A percentile compares a stretch with the other conserved stretches of the same genome.
phyloP scores from a whole-genome alignment of 2,797 vertebrate species.

The Benthosema pterotum region DNA sequence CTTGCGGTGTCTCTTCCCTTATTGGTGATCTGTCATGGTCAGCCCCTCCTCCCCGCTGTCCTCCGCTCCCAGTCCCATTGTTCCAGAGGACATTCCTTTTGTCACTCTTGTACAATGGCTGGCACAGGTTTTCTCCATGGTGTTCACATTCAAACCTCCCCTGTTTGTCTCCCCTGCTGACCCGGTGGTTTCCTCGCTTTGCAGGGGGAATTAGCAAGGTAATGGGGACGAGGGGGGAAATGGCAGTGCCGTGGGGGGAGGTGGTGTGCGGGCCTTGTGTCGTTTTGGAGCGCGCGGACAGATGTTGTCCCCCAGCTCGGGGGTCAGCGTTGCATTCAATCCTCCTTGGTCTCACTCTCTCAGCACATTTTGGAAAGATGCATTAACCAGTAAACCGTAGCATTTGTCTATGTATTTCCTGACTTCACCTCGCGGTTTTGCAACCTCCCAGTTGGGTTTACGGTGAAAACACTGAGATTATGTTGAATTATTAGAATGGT shows the following conservation, averaged over 20 bases:
- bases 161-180: conserved; percentile 71
- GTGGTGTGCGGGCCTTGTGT: conserved; percentile 35
- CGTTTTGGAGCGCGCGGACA: conserved; percentile 45
- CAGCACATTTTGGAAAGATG: conserved; percentile 62
- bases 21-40: conserved; percentile 88
- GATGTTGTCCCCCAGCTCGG: conserved; percentile 54
- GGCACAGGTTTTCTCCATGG: conserved; percentile 64
- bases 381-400: conserved; percentile 67
- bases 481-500: too few relatives aligned
- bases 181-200: conserved; percentile 68
- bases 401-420: conserved; percentile 48
- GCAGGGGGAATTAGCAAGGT: conserved; percentile 63
- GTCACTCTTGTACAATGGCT: conserved; percentile 86
- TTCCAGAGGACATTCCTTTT: conserved; percentile 83
- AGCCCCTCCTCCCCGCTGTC: conserved; percentile 68
- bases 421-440: conserved; percentile 22
- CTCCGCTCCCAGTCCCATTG: conserved; percentile 63
- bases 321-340: conserved; percentile 58
- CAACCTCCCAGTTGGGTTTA: conserved; percentile 32
- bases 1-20: conserved; percentile 83
- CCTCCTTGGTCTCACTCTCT: conserved; percentile 37
- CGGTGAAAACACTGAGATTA: too few relatives aligned
- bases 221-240: conserved; percentile 62
- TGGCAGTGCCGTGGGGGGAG: conserved; percentile 54
- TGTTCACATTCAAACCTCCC: conserved; percentile 70